These are phyloP conservation scores for Chloroceryle aenea DNA, from an alignment of 2,113 vertebrate species.

Conservation along the genomic window DNA sequence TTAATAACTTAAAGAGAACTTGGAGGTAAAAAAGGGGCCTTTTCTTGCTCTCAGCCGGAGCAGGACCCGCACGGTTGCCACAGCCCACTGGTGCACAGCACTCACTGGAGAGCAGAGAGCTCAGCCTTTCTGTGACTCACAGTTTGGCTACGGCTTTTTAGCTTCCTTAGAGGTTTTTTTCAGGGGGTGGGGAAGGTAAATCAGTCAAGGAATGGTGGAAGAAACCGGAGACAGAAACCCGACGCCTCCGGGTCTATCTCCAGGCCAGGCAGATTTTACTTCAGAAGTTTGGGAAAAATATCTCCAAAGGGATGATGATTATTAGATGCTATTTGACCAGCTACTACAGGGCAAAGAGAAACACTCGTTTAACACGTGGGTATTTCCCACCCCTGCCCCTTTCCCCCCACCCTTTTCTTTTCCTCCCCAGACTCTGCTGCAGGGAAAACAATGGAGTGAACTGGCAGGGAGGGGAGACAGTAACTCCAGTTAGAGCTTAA, in stretches of 20 bases:
- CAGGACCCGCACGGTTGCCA: background rate
- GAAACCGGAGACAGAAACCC: constrained; percentile 40
- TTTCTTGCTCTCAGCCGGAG: background rate
- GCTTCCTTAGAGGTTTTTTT: constrained; percentile 32
- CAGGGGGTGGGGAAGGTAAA: constrained; percentile 57
- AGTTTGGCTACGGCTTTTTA: constrained; percentile 23
- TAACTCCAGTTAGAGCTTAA: constrained; percentile 15
- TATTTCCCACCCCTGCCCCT: too few species aligned
- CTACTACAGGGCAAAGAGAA: background rate
- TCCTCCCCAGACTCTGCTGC: background rate
- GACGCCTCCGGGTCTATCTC: background rate
- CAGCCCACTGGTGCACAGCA: background rate
- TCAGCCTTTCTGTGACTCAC: constrained; percentile 47
- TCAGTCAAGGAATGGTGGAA: constrained; percentile 42
- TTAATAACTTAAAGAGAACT: background rate
- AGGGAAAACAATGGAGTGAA: background rate
- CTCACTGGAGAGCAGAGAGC: background rate
- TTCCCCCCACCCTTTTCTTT: background rate
- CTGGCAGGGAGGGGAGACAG: constrained; percentile 28
- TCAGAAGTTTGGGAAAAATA: background rate
- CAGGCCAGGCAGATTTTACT: constrained; percentile 28
- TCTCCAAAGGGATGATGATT: background rate
- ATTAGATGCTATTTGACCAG: background rate
- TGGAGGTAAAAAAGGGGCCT: background rate
- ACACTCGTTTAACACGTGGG: background rate